Base-by-base conservation (phyloP, 2,888 invertebrate genomes). In the Conus canariensis region DNA sequence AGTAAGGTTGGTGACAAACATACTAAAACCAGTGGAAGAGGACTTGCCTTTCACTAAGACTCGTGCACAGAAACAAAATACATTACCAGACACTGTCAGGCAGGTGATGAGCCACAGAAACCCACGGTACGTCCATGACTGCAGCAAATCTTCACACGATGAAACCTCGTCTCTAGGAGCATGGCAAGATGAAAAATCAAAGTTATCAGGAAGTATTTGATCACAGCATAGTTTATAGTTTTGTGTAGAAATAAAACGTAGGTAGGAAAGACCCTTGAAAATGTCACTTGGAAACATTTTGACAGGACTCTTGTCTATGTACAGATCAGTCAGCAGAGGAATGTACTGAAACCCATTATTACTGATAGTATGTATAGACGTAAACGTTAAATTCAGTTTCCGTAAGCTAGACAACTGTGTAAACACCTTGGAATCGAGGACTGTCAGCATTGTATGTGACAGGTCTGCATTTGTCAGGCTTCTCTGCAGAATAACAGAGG, bases 1-100 rank as follows among this genome's bases (percentile, higher is more conserved):
- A 9, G 82, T 83, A 16, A 83, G 82, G 58, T 83, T 83, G 82
- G 82, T 83, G 58, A 83, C 82, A 58, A 83, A 83, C 19, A 83
- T 58, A 22, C 82, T 83, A 58, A 56, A 83, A 22, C 82, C 82
- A 83, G 30, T 58, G 19, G 82, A 83, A 56, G 82, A 83, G 0
- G 58, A 22, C 56, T 25, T 56, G 56, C 22, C 25, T 25, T 58
- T 83, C 8, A 58, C 82, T 58, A 56, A 83, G 30, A 83, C 8
- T 25, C 82, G 82, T 22, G 58, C 82, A 22, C 56, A 56, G 82
- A 56, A 83, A 58, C 82, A 83, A 58, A 83, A 83, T 56, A 83
- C 82, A 12, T 83, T 83, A 9, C 82, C 82, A 56, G 82, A 22
- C 56, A 83, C 58, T 19, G 82, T 25, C 82, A 83, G 58, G 14